Evolutionary conservation across 2,113 vertebrate genomes (phyloP).

Genomic region (Bungarus multicinctus): DNA sequence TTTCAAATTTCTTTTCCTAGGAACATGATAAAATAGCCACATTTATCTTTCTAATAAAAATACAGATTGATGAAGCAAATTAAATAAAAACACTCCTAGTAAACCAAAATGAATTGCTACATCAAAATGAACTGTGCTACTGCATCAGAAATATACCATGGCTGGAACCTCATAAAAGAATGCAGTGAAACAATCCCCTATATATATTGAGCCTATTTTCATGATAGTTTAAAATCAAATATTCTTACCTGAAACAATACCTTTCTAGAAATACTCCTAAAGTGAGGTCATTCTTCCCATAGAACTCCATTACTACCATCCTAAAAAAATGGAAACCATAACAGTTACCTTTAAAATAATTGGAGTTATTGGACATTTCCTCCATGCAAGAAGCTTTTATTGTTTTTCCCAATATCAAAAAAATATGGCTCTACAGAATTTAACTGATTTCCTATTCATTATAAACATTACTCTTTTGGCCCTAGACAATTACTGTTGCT

Average conservation of each 20-base stretch:
- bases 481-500: not conserved
- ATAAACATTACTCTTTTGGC: not conserved
- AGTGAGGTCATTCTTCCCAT: conserved; percentile 96
- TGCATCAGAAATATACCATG: not conserved
- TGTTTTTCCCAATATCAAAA: not conserved
- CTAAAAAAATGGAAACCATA: conserved; percentile 64
- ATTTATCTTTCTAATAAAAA: not conserved
- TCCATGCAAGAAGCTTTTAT: not conserved
- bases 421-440: not conserved
- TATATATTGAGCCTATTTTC: not conserved
- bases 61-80: not conserved
- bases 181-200: not conserved
- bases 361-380: not conserved
- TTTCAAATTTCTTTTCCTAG: not conserved
- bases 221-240: not conserved
- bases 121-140: not conserved
- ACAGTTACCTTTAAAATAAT: not conserved
- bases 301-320: conserved; percentile 99
- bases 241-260: conserved; percentile 92
- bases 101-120: not conserved
- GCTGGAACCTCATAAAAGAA: not conserved
- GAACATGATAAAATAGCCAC: not conserved
- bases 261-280: conserved; percentile 95
- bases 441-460: not conserved
- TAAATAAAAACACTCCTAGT: not conserved